phyloP scores from a whole-genome alignment of 1,140 invertebrate species.

The Sinella curviseta region DNA sequence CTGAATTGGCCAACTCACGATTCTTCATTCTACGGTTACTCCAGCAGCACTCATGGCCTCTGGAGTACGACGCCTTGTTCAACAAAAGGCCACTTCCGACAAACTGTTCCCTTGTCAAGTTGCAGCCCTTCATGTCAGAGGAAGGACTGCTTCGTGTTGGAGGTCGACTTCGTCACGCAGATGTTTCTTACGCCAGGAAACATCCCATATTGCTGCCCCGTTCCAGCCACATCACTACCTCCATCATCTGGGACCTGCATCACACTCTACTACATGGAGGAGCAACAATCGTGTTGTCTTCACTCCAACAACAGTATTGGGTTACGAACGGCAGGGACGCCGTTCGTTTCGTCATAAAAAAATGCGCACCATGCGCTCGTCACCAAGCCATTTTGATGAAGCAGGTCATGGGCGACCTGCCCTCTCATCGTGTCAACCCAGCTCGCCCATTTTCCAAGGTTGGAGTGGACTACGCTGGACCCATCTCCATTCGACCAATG shows the following conservation, averaged over 20 bases:
- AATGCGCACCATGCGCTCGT: constrained; percentile 44
- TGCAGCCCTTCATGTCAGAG: neutral
- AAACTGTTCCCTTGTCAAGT: neutral
- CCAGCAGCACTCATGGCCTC: no score
- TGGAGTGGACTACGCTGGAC: constrained; percentile 25
- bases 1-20: no score
- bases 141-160: neutral
- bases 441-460: constrained; percentile 1
- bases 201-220: neutral
- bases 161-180: neutral
- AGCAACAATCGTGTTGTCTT: constrained; percentile 43
- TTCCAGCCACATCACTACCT: neutral
- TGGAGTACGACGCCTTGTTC: no score
- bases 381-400: constrained; percentile 29
- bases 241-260: neutral
- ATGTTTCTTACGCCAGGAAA: neutral
- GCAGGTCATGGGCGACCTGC: constrained; percentile 52
- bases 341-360: neutral
- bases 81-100: neutral
- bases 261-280: neutral
- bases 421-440: constrained; percentile 48
- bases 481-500: neutral
- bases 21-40: no score
- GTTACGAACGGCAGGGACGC: constrained; percentile 20
- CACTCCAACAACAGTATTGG: constrained; percentile 44